Percentiles rank a stretch among this genome's conserved stretches.
Conservation (phyloP, 2,888 invertebrate species). For the Noctua fimbriata region DNA sequence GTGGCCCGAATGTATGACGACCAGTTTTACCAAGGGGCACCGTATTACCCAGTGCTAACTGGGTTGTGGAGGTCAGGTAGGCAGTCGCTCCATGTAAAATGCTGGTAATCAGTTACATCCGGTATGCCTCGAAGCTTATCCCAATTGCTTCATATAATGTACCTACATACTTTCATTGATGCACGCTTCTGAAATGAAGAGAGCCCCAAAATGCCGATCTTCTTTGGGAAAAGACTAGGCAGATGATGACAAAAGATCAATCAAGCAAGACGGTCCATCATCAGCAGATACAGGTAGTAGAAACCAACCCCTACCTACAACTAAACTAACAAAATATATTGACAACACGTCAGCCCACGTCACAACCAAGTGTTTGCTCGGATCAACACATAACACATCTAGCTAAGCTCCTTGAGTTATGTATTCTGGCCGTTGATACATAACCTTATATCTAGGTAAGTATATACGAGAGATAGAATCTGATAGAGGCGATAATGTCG, state of each 20-base stretch:
- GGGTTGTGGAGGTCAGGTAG: background rate
- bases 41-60: background rate
- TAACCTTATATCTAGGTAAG: background rate
- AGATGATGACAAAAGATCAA: background rate
- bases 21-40: background rate
- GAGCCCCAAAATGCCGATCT: too few species aligned
- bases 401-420: constrained; percentile 23
- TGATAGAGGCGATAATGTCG: background rate
- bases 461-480: background rate
- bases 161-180: too few species aligned
- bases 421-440: constrained; percentile 12
- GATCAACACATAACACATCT: background rate
- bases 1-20: background rate
- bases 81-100: background rate
- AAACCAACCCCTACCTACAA: background rate
- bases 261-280: background rate
- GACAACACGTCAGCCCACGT: constrained; percentile 2
- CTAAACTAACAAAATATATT: constrained; percentile 2
- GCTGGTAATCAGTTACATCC: background rate
- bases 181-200: too few species aligned
- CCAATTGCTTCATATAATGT: background rate
- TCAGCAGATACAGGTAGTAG: background rate
- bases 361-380: background rate
- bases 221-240: background rate
- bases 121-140: background rate